A percentile compares a stretch with the other conserved stretches of the same genome.
phyloP scores from a whole-genome alignment of 2,888 invertebrate species.

The Ramazzottius varieornatus region DNA sequence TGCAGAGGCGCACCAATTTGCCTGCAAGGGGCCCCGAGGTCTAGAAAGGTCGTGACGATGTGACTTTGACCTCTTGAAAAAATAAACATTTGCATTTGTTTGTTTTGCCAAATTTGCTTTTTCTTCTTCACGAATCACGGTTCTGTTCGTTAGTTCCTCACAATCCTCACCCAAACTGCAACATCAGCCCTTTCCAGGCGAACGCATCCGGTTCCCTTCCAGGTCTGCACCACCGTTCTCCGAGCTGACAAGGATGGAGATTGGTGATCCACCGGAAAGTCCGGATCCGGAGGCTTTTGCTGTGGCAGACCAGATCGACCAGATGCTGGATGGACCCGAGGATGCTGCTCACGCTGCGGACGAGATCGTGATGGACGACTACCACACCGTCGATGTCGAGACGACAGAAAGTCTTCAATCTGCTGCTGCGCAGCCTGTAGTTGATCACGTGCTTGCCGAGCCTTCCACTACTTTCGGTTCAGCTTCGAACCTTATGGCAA shows the following conservation, averaged over 20 bases:
- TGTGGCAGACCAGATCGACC: neutral
- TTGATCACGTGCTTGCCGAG: too few relatives aligned
- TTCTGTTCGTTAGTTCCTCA: neutral
- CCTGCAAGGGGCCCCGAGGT: too few relatives aligned
- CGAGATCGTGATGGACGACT: neutral
- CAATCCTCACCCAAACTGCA: neutral
- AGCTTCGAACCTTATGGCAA: neutral
- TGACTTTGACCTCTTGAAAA: too few relatives aligned
- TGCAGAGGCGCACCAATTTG: too few relatives aligned
- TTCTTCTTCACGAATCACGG: too few relatives aligned
- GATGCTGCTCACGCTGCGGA: neutral
- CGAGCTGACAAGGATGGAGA: neutral
- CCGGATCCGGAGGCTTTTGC: neutral
- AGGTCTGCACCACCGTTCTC: too few relatives aligned
- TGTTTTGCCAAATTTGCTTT: too few relatives aligned
- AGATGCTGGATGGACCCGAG: neutral
- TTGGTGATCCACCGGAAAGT: neutral
- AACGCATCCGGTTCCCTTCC: too few relatives aligned
- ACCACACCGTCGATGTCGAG: neutral
- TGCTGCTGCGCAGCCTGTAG: neutral
- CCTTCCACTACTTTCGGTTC: neutral
- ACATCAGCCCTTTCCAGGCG: too few relatives aligned
- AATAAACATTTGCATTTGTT: too few relatives aligned
- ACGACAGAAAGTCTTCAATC: neutral
- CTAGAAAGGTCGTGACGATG: too few relatives aligned